A percentile compares a stretch with the other conserved stretches of the same genome.
Evolutionary conservation across 2,113 vertebrate genomes (phyloP).

Genomic region (Phylloscopus trochilus): DNA sequence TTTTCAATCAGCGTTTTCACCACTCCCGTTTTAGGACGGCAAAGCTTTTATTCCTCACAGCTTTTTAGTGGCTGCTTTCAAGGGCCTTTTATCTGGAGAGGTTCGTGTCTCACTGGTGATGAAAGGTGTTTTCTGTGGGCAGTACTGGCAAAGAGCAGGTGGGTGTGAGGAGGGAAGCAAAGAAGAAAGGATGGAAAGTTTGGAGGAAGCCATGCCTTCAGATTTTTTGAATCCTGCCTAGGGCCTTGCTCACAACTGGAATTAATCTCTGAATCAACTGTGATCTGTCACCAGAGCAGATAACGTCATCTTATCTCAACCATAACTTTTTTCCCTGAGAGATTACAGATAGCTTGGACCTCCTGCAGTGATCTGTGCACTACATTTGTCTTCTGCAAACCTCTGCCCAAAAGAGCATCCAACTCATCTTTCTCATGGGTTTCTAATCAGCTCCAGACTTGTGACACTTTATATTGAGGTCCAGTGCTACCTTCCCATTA

Average conservation of each 20-base stretch:
- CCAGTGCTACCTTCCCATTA: not conserved
- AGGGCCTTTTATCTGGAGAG: not conserved
- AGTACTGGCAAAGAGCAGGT: not conserved
- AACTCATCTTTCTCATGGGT: not conserved
- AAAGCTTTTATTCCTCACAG: not conserved
- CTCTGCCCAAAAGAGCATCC: not conserved
- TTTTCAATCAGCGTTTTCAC: slow-evolving; percentile 64
- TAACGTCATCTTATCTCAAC: not conserved
- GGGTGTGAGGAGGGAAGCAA: not conserved
- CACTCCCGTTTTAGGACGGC: slow-evolving; percentile 21
- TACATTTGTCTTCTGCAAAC: not conserved
- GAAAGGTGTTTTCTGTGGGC: not conserved
- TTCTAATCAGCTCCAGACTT: not conserved
- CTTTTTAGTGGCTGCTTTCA: not conserved
- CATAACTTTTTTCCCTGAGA: not conserved
- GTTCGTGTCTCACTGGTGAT: not conserved
- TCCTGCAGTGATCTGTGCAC: not conserved
- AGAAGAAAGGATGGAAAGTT: not conserved
- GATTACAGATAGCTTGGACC: not conserved
- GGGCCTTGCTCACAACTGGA: not conserved
- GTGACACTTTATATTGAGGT: not conserved
- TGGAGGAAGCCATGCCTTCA: not conserved
- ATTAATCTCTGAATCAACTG: not conserved
- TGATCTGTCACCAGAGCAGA: not conserved
- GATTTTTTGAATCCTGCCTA: not conserved